A percentile compares a stretch with the other conserved stretches of the same genome.
These are phyloP conservation scores for Hyposoter didymator DNA, from an alignment of 2,888 invertebrate species.

Conservation along the genomic window DNA sequence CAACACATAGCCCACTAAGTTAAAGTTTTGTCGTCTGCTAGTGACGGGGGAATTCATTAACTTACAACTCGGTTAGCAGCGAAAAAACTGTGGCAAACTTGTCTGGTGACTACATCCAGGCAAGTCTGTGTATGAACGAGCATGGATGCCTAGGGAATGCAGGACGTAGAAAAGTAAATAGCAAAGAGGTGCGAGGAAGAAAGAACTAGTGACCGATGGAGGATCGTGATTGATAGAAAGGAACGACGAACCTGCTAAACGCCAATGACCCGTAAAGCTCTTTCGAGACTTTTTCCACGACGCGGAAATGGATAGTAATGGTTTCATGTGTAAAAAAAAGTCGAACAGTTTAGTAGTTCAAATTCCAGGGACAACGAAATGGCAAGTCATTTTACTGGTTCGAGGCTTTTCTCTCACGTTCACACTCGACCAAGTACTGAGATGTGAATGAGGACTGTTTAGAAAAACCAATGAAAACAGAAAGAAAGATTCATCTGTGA, in stretches of 20 bases:
- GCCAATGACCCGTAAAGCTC: constrained; percentile 77
- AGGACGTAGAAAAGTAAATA: background rate
- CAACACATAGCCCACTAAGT: constrained; percentile 28
- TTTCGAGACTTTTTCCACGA: constrained; percentile 54
- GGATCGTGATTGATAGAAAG: constrained; percentile 73
- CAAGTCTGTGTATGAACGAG: background rate
- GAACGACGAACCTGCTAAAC: constrained; percentile 77
- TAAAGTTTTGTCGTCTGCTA: constrained; percentile 62
- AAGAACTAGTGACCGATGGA: constrained; percentile 59
- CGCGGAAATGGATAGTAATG: constrained; percentile 74
- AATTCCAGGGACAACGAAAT: background rate
- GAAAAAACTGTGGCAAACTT: constrained; percentile 47
- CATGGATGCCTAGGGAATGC: background rate
- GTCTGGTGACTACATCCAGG: constrained; percentile 22
- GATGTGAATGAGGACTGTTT: background rate
- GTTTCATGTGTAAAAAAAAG: constrained; percentile 71
- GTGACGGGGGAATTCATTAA: constrained; percentile 68
- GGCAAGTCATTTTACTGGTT: constrained; percentile 12
- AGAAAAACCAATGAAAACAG: background rate
- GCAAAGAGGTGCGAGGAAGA: constrained; percentile 9
- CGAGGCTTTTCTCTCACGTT: background rate
- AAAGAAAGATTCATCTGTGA: background rate
- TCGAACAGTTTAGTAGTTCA: constrained; percentile 60
- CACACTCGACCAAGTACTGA: background rate
- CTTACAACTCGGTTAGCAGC: constrained; percentile 21